Evolutionary conservation across 2,888 invertebrate genomes (phyloP), one percentile per base, ranked within the genome.

Genomic region (Syrista parreyssii): DNA sequence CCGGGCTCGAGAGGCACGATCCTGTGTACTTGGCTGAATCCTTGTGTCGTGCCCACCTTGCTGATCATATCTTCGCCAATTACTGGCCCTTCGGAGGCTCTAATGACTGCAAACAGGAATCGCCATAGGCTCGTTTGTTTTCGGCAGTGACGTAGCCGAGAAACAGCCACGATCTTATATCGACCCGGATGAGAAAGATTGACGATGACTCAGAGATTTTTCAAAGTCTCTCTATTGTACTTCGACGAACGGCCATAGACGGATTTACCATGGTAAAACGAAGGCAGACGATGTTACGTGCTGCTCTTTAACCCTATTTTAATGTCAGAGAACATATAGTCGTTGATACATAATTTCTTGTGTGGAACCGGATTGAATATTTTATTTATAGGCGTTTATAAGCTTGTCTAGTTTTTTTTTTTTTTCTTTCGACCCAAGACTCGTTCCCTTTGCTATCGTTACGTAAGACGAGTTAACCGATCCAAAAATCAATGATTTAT

Each of bases 31-130:
- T 11, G 71, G 31, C 31, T 71, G 31, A 71, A 32, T 74, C 68
- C 33, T n/a, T 23, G 83, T 82, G 84, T 83, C 84, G 79, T 83
- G 83, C 81, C 84, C 81, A 80, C 81, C 76, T 80, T 79, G 77
- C 75, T 81, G 84, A 84, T 84, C 81, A 84, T 84, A 84, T 84
- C 84, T 80, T 76, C 79, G 80, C 83, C 84, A 85, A 85, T 84
- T 84, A 85, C 84, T 79, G 83, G 79, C 78, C 79, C 79, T 81
- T 79, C 73, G 81, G 80, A 81, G 78, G 80, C 81, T 84, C 84
- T 84, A 84, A 84, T 84, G 83, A 82, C 81, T 80, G 81, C 79
- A 79, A 82, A 79, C 82, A 78, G 81, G 78, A 80, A 79, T 81
- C 79, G 79, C 79, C 40, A 23, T 55, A 55, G 23, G 40, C 40